These are phyloP conservation scores for Mimachlamys varia DNA, from an alignment of 2,888 invertebrate genomes.

Conservation along the genomic window DNA sequence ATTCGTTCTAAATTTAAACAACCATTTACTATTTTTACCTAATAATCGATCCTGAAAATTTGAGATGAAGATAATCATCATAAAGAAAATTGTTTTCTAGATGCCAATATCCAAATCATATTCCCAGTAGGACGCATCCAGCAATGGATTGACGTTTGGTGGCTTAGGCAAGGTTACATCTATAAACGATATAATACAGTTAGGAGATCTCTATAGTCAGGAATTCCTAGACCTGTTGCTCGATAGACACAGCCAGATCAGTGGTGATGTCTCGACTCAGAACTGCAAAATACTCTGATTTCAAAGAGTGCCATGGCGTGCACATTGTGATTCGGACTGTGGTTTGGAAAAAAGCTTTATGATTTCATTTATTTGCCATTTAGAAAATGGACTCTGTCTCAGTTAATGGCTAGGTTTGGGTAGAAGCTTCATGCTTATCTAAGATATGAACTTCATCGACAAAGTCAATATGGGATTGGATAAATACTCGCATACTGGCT, in stretches of 20 bases:
- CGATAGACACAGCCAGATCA: not conserved
- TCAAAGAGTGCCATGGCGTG: not conserved
- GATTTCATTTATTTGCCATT: constrained; percentile 26
- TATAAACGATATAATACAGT: not conserved
- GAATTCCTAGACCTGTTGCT: not conserved
- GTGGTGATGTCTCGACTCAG: not conserved
- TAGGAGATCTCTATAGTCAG: not conserved
- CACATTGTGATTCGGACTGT: not conserved
- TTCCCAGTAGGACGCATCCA: not conserved
- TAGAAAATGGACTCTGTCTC: constrained; percentile 1
- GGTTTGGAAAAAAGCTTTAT: not conserved
- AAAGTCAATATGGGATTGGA: not conserved
- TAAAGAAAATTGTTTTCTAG: not conserved
- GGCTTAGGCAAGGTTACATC: not conserved
- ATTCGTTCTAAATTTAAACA: too few species aligned
- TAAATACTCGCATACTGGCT: not conserved
- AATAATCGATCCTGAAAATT: not conserved
- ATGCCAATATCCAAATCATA: not conserved
- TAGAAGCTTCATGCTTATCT: not conserved
- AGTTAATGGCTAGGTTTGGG: not conserved
- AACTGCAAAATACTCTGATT: not conserved
- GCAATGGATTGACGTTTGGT: not conserved
- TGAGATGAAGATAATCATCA: not conserved
- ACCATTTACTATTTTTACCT: not conserved
- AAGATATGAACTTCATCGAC: not conserved